Percentiles rank a stretch among this genome's conserved stretches.
phyloP scores from a whole-genome alignment of 2,888 invertebrate genomes.

The Eristalis arbustorum region DNA sequence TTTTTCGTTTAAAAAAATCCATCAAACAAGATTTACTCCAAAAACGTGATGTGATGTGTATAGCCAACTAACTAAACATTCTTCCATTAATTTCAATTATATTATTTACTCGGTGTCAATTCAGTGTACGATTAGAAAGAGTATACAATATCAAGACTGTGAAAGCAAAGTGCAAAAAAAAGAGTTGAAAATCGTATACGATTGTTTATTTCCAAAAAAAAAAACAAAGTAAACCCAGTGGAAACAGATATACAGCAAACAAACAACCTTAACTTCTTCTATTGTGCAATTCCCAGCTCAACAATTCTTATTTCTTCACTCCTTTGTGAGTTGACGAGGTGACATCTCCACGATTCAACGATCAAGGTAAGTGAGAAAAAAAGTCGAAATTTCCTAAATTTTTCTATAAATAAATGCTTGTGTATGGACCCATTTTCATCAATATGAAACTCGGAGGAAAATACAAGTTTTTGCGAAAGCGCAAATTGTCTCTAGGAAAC shows the following conservation, averaged over 20 bases:
- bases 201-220: not conserved
- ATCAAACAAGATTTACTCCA: slow-evolving; percentile 1
- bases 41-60: slow-evolving; percentile 20
- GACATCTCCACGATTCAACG: slow-evolving; percentile 19
- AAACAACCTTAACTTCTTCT: not conserved
- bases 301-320: not conserved
- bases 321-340: not conserved
- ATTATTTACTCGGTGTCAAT: slow-evolving; percentile 33
- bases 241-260: not conserved
- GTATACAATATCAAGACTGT: not conserved
- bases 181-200: not conserved
- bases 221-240: not conserved
- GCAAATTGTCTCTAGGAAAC: not conserved
- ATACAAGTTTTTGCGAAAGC: not conserved
- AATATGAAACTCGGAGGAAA: slow-evolving; percentile 23
- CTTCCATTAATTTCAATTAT: slow-evolving; percentile 46
- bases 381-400: slow-evolving; percentile 1
- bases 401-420: slow-evolving; percentile 26
- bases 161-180: not conserved
- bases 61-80: slow-evolving; percentile 4
- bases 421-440: slow-evolving; percentile 17
- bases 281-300: slow-evolving; percentile 7
- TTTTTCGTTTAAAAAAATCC: slow-evolving; percentile 17
- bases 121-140: slow-evolving; percentile 22
- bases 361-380: slow-evolving; percentile 25